A percentile compares a stretch with the other conserved stretches of the same genome.
Evolutionary conservation across 2,888 invertebrate species (phyloP).

Genomic region (Papilio gigon): DNA sequence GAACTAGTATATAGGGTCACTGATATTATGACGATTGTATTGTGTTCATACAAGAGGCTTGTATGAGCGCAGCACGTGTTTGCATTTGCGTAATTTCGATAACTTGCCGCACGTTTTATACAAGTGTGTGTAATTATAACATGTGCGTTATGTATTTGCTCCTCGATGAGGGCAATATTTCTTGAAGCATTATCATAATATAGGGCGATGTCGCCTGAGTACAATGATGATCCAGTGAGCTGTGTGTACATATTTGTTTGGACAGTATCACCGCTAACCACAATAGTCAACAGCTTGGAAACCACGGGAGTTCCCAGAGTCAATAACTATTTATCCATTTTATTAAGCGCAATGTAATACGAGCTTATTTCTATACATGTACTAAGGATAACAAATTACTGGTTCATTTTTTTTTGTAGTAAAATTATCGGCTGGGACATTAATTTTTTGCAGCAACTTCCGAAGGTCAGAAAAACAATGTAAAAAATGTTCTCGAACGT

Average conservation of each 20-base stretch:
- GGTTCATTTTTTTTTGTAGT: too few relatives aligned
- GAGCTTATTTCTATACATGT: not conserved
- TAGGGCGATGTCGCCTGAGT: too few relatives aligned
- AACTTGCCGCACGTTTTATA: conserved; percentile 9
- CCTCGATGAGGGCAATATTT: too few relatives aligned
- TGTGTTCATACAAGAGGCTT: not conserved
- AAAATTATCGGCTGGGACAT: not conserved
- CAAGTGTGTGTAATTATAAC: not conserved
- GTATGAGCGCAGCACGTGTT: conserved; percentile 20
- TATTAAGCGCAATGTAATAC: not conserved
- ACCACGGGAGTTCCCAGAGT: not conserved
- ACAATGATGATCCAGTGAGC: too few relatives aligned
- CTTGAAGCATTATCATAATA: not conserved
- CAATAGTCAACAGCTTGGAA: not conserved
- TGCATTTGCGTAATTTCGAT: conserved; percentile 17
- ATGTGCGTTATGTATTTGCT: not conserved
- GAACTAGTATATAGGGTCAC: not conserved
- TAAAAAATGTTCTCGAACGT: conserved; percentile 13
- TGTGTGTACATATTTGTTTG: not conserved
- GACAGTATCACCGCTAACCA: not conserved
- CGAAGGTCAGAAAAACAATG: conserved; percentile 18
- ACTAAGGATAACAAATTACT: not conserved
- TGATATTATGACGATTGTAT: not conserved
- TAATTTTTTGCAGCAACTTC: conserved; percentile 13
- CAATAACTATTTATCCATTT: not conserved